These are phyloP conservation scores for Scaptomyza flava DNA, from an alignment of 2,888 invertebrate species.

Conservation along the genomic window DNA sequence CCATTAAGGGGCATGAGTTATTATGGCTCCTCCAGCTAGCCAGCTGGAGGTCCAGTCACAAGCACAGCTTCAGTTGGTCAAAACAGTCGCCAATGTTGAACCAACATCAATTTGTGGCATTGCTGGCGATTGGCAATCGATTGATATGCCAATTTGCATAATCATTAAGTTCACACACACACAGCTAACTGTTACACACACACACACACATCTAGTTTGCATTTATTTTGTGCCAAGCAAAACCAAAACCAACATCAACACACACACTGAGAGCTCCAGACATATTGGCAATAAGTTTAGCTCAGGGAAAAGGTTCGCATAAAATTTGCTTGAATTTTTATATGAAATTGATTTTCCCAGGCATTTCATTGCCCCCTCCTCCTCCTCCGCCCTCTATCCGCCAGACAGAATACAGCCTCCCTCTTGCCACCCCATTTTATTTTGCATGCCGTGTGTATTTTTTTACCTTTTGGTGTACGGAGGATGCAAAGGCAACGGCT, in stretches of 20 bases:
- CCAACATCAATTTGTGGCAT: constrained; percentile 60
- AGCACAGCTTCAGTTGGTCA: constrained; percentile 8
- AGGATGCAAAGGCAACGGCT: constrained; percentile 26
- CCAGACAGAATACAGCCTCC: constrained; percentile 17
- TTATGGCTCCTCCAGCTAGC: constrained; percentile 18
- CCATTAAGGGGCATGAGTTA: constrained; percentile 54
- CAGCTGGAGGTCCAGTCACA: constrained; percentile 11
- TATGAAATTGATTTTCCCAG: constrained; percentile 72
- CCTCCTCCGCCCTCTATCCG: constrained; percentile 2
- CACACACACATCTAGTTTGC: constrained; percentile 49
- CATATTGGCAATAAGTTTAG: constrained; percentile 67
- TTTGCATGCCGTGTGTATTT: constrained; percentile 54
- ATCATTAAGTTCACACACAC: constrained; percentile 68
- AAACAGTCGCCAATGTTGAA: constrained; percentile 50
- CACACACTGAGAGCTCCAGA: constrained; percentile 19
- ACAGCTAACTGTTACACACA: constrained; percentile 28
- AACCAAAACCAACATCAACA: neutral
- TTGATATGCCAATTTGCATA: constrained; percentile 77
- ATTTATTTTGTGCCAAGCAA: constrained; percentile 39
- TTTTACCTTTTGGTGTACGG: constrained; percentile 54
- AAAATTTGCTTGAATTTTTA: constrained; percentile 74
- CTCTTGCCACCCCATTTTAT: neutral
- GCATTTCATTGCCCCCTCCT: constrained; percentile 30
- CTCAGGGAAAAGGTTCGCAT: constrained; percentile 69
- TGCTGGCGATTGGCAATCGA: constrained; percentile 66